Evolutionary conservation across 2,888 invertebrate species (phyloP).

Genomic region (Melieria picta): DNA sequence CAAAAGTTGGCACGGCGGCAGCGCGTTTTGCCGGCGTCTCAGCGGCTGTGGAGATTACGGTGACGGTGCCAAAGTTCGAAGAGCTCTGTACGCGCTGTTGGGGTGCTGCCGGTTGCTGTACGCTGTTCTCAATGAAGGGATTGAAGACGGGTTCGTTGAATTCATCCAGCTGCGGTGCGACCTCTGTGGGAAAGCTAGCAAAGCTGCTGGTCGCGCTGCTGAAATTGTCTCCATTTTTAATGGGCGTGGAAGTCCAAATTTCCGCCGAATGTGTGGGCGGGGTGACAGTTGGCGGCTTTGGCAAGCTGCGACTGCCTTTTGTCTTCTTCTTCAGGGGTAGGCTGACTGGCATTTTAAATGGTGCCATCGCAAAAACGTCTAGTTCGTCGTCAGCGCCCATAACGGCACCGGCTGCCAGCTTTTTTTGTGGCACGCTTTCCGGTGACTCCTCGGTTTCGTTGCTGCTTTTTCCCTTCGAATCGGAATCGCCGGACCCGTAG

Average conservation of each 20-base stretch:
- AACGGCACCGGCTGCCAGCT: background rate
- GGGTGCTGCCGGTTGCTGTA: constrained; percentile 15
- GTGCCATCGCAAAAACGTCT: constrained; percentile 78
- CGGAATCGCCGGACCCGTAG: constrained; percentile 68
- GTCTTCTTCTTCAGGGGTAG: constrained; percentile 51
- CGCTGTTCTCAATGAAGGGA: constrained; percentile 54
- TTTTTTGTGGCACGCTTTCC: constrained; percentile 45
- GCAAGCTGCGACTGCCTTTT: constrained; percentile 30
- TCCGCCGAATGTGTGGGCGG: constrained; percentile 45
- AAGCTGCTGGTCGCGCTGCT: constrained; percentile 45
- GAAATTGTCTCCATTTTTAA: constrained; percentile 50
- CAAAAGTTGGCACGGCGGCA: background rate
- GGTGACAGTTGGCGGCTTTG: constrained; percentile 32
- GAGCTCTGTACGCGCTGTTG: constrained; percentile 49
- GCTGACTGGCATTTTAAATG: constrained; percentile 68
- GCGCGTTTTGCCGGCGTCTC: constrained; percentile 23
- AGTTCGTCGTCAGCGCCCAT: constrained; percentile 61
- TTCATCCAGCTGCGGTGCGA: constrained; percentile 55
- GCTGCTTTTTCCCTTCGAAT: constrained; percentile 50
- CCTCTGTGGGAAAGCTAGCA: constrained; percentile 30
- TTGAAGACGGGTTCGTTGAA: constrained; percentile 65
- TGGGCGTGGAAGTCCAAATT: constrained; percentile 65
- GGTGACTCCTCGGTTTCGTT: constrained; percentile 51
- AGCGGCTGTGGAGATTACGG: constrained; percentile 47
- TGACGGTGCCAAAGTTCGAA: constrained; percentile 55